Evolutionary conservation across 2,113 vertebrate species (phyloP).

Genomic region (Sialia sialis): DNA sequence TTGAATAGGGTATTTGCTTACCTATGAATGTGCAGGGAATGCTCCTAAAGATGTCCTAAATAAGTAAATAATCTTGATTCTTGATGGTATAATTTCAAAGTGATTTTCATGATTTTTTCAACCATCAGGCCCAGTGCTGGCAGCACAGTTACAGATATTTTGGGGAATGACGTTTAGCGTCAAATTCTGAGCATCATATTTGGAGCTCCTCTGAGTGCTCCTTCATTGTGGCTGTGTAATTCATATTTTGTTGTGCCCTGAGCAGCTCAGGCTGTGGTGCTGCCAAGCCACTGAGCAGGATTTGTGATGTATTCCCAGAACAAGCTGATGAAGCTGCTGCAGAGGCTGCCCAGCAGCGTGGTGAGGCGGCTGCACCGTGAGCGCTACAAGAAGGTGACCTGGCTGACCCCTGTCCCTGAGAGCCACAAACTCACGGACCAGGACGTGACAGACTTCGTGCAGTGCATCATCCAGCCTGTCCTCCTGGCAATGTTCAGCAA

Average conservation of each 20-base stretch:
- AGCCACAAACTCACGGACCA: slow-evolving; percentile 93
- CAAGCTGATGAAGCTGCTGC: slow-evolving; percentile 98
- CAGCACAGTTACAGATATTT: not conserved
- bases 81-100: not conserved
- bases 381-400: slow-evolving; percentile 89
- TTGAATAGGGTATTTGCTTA: not conserved
- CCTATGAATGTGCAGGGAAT: not conserved
- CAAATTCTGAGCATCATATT: not conserved
- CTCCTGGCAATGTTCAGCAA: slow-evolving; percentile 99
- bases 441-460: slow-evolving; percentile 92
- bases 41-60: not conserved
- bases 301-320: slow-evolving; percentile 74
- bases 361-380: slow-evolving; percentile 93
- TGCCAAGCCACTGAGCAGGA: not conserved
- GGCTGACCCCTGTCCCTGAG: slow-evolving; percentile 90
- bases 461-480: slow-evolving; percentile 96
- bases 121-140: not conserved
- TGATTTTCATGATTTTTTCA: not conserved
- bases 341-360: slow-evolving; percentile 87
- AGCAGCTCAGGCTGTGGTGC: not conserved
- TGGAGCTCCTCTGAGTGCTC: not conserved
- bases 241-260: not conserved
- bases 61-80: not conserved
- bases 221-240: not conserved
- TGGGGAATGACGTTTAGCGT: not conserved